These are phyloP conservation scores for Chrysochloris asiatica DNA, from an alignment of 2,113 vertebrate genomes.

Conservation along the genomic window DNA sequence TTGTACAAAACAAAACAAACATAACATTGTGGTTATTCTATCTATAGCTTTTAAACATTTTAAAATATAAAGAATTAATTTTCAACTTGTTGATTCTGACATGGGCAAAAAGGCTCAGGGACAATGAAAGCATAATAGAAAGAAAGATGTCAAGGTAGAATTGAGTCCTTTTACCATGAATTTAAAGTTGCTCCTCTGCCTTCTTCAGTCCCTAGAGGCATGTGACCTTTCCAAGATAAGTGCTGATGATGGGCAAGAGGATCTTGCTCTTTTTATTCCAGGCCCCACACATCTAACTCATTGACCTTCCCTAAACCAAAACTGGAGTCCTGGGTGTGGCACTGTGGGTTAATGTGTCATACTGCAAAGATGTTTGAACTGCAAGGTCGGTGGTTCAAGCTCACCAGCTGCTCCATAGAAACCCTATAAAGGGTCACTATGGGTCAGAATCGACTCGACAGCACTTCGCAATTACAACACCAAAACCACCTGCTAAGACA, in stretches of 20 bases:
- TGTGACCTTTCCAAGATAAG: background rate
- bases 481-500: background rate
- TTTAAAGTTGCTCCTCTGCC: background rate
- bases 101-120: background rate
- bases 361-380: no score
- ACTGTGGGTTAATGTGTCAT: no score
- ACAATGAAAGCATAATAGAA: background rate
- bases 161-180: background rate
- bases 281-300: background rate
- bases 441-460: no score
- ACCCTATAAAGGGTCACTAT: no score
- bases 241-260: no score
- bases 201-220: background rate
- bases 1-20: background rate
- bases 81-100: constrained; percentile 8
- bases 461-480: no score
- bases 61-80: background rate
- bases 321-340: no score
- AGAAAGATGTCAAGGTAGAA: background rate
- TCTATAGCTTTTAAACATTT: background rate
- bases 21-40: background rate
- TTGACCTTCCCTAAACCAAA: background rate
- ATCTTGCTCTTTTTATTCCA: background rate
- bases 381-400: no score
- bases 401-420: no score